Conservation (phyloP, 2,797 vertebrate genomes). For the Cossypha caffra region DNA sequence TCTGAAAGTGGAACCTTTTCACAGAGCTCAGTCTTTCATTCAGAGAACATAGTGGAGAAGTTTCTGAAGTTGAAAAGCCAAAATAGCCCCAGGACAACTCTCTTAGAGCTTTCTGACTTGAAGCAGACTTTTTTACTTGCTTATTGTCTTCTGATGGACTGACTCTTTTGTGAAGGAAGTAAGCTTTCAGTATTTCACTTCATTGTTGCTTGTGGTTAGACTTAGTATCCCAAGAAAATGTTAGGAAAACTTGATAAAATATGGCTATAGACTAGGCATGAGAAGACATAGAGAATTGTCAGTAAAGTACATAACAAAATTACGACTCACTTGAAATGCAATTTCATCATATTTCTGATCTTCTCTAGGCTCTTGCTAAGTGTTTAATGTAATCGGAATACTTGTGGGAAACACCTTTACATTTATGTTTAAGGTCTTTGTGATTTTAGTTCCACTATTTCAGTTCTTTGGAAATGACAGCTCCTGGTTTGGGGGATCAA, state of each 20-base stretch:
- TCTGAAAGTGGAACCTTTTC: not conserved
- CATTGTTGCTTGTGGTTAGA: not conserved
- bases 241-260: not conserved
- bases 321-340: not conserved
- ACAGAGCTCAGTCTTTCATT: not conserved
- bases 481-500: not conserved
- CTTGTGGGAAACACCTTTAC: not conserved
- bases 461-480: not conserved
- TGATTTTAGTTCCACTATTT: not conserved
- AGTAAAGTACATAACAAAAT: not conserved
- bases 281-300: not conserved
- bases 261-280: accelerated
- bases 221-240: not conserved
- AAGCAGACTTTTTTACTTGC: not conserved
- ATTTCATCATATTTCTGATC: not conserved
- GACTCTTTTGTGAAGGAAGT: not conserved
- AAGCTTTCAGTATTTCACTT: not conserved
- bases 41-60: not conserved
- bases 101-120: not conserved
- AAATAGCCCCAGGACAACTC: not conserved
- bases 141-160: not conserved
- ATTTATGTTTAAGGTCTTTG: not conserved
- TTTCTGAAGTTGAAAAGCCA: not conserved
- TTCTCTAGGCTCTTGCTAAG: not conserved
- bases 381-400: not conserved